Conservation (phyloP, 2,113 vertebrate species). For the Dicerorhinus sumatrensis region DNA sequence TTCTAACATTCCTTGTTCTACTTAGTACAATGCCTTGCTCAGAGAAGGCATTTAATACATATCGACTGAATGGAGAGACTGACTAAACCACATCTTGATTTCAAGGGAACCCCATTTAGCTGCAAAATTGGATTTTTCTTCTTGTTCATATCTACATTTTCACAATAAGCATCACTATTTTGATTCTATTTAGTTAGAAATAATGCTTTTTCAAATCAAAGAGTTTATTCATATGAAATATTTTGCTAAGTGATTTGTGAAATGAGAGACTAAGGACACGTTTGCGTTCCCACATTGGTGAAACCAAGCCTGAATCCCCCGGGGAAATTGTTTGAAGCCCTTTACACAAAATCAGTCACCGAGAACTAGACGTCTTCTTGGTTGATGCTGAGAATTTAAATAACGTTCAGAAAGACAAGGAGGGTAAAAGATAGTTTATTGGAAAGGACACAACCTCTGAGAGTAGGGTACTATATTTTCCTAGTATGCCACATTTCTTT, state of each 20-base stretch:
- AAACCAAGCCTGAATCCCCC: neutral
- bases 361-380: neutral
- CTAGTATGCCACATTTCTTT: neutral
- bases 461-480: neutral
- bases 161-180: neutral
- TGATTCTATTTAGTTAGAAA: slow-evolving; percentile 35
- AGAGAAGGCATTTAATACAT: slow-evolving; percentile 4
- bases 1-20: neutral
- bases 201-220: neutral
- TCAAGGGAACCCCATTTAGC: neutral
- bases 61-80: neutral
- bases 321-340: slow-evolving; percentile 4
- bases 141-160: neutral
- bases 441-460: neutral
- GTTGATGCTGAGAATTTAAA: slow-evolving; percentile 14
- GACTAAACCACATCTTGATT: slow-evolving; percentile 34
- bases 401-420: neutral
- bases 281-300: neutral
- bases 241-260: slow-evolving; percentile 29
- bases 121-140: neutral
- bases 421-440: neutral
- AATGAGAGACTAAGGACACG: neutral
- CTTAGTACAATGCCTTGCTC: neutral
- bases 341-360: slow-evolving; percentile 4
- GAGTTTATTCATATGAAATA: slow-evolving; percentile 29